Evolutionary conservation across 2,888 invertebrate genomes (phyloP).

Genomic region (Gymnocheta viridis): DNA sequence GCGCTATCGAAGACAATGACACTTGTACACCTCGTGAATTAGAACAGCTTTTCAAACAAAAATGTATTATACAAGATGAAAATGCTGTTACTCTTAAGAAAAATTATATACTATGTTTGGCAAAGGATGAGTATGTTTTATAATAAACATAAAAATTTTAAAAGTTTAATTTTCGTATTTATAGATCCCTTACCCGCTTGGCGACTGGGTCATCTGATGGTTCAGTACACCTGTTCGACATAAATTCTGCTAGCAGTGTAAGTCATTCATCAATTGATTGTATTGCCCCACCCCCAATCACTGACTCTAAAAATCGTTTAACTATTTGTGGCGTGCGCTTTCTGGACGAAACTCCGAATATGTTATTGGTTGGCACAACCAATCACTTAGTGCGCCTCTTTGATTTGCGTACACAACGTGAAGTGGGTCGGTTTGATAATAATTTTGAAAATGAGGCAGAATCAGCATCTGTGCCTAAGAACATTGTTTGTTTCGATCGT

Average conservation of each 20-base stretch:
- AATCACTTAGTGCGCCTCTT: slow-evolving; percentile 76
- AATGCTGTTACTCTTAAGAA: slow-evolving; percentile 83
- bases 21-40: slow-evolving; percentile 76
- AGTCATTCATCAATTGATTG: slow-evolving; percentile 65
- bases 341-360: slow-evolving; percentile 75
- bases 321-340: slow-evolving; percentile 78
- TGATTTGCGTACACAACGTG: slow-evolving; percentile 82
- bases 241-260: slow-evolving; percentile 81
- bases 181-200: slow-evolving; percentile 80
- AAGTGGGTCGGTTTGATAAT: slow-evolving; percentile 77
- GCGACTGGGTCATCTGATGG: slow-evolving; percentile 83
- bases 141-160: background rate
- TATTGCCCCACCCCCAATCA: slow-evolving; percentile 47
- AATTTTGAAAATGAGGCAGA: slow-evolving; percentile 39
- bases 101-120: slow-evolving; percentile 85
- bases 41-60: slow-evolving; percentile 73
- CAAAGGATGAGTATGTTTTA: slow-evolving; percentile 83
- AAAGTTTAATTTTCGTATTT: background rate
- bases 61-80: slow-evolving; percentile 81
- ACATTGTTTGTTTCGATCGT: slow-evolving; percentile 88
- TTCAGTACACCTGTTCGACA: slow-evolving; percentile 83
- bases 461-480: slow-evolving; percentile 79
- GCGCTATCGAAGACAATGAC: slow-evolving; percentile 76
- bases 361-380: slow-evolving; percentile 76
- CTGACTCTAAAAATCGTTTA: background rate